Percentiles rank a stretch among this genome's conserved stretches.
phyloP scores from a whole-genome alignment of 2,888 invertebrate genomes.

The Elysia crispata region DNA sequence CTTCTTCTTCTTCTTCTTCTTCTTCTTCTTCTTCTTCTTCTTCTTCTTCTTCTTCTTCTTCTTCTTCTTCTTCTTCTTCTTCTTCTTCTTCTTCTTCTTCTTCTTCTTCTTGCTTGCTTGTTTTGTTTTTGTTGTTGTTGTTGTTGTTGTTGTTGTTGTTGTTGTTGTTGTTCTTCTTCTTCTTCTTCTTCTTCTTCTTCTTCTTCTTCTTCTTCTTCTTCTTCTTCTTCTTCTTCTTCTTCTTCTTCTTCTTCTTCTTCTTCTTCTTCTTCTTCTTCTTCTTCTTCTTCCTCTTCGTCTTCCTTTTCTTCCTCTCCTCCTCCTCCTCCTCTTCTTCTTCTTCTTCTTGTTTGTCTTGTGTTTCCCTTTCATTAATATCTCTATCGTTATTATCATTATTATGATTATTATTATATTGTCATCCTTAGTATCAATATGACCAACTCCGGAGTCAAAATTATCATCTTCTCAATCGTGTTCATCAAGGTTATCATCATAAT shows the following conservation, averaged over 20 bases:
- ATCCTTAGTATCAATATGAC: background rate
- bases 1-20: constrained; percentile 1
- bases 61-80: constrained; percentile 4
- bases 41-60: constrained; percentile 4
- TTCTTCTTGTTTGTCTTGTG: background rate
- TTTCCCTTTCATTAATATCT: background rate
- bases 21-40: constrained; percentile 9
- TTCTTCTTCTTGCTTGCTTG: background rate
- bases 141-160: background rate
- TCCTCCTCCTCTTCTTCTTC: background rate
- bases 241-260: constrained; percentile 9
- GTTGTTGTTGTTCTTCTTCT: background rate
- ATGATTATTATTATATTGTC: constrained; percentile 1
- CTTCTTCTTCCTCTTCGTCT: constrained; percentile 1
- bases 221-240: background rate
- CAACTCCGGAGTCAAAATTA: too few species aligned
- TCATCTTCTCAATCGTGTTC: too few species aligned
- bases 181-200: background rate
- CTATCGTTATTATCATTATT: background rate
- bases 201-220: background rate
- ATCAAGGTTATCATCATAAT: too few species aligned
- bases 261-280: constrained; percentile 4
- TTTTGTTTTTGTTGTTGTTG: background rate
- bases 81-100: constrained; percentile 9
- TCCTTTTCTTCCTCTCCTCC: background rate